These are phyloP conservation scores for Schrankia costaestrigalis DNA, from an alignment of 2,888 invertebrate species.

Conservation along the genomic window DNA sequence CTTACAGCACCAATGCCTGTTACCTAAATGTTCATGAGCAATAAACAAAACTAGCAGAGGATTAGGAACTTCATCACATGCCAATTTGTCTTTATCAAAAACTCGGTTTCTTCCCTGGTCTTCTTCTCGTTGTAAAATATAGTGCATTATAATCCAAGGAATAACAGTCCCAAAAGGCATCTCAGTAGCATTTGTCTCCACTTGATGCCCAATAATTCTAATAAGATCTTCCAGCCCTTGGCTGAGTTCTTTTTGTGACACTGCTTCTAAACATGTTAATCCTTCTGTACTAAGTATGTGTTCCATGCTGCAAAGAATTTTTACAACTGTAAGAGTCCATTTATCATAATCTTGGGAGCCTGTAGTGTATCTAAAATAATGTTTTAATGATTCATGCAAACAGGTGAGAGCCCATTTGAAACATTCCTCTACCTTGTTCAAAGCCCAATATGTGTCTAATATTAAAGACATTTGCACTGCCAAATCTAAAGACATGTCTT, in stretches of 20 bases:
- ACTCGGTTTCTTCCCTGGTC: constrained; percentile 82
- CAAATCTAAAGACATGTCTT: constrained; percentile 76
- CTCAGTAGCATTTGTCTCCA: constrained; percentile 85
- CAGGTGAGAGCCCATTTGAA: constrained; percentile 89
- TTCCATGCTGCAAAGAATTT: constrained; percentile 70
- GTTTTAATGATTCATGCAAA: constrained; percentile 86
- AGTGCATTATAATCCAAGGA: constrained; percentile 92
- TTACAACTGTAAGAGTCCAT: constrained; percentile 69
- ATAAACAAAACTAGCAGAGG: constrained; percentile 89
- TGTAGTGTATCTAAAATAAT: constrained; percentile 77
- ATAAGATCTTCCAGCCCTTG: constrained; percentile 88
- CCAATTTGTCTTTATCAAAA: constrained; percentile 61
- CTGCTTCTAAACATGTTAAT: constrained; percentile 70
- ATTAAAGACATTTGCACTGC: constrained; percentile 82
- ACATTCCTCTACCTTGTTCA: constrained; percentile 82
- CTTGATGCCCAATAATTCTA: constrained; percentile 87
- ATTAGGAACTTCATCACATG: constrained; percentile 83
- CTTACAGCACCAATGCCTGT: constrained; percentile 87
- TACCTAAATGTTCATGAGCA: constrained; percentile 91
- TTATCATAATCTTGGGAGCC: constrained; percentile 68
- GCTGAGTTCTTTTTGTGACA: constrained; percentile 81
- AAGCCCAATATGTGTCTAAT: constrained; percentile 84
- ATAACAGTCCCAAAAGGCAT: constrained; percentile 85
- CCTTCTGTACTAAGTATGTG: constrained; percentile 68
- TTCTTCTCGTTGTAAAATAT: constrained; percentile 87